Percentiles rank a stretch among this genome's conserved stretches.
These are phyloP conservation scores for Ectemnius lituratus DNA, from an alignment of 2,888 invertebrate genomes.

Conservation along the genomic window DNA sequence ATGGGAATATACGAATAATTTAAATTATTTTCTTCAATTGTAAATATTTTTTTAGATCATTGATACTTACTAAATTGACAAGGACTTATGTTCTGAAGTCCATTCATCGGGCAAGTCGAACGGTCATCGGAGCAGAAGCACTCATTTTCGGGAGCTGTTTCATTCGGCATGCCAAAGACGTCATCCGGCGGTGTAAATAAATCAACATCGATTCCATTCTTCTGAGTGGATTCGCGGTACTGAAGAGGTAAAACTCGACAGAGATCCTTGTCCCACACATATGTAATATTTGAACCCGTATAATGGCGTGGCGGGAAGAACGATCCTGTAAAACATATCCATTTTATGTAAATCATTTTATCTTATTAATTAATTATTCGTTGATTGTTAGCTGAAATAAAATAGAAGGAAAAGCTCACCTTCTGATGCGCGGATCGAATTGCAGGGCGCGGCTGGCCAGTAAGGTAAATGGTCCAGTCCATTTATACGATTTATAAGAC, in stretches of 20 bases:
- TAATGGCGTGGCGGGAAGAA: slow-evolving; percentile 89
- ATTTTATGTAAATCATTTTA: too few species aligned
- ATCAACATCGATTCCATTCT: slow-evolving; percentile 86
- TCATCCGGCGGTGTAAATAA: slow-evolving; percentile 86
- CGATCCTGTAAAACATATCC: slow-evolving; percentile 80
- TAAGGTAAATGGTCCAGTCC: slow-evolving; percentile 87
- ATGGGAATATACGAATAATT: too few species aligned
- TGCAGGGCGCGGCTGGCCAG: slow-evolving; percentile 88
- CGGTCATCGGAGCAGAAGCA: slow-evolving; percentile 87
- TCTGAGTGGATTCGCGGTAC: slow-evolving; percentile 84
- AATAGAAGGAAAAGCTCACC: slow-evolving; percentile 62
- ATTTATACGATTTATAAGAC: slow-evolving; percentile 87
- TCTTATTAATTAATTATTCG: too few species aligned
- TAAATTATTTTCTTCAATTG: too few species aligned
- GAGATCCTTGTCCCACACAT: slow-evolving; percentile 92
- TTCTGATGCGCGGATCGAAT: slow-evolving; percentile 78
- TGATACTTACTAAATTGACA: slow-evolving; percentile 89
- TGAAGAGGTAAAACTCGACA: slow-evolving; percentile 89
- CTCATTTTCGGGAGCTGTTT: slow-evolving; percentile 82
- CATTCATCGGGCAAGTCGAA: slow-evolving; percentile 84
- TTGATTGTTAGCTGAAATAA: background rate
- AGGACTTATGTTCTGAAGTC: slow-evolving; percentile 91
- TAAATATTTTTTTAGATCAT: too few species aligned
- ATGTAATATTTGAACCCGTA: slow-evolving; percentile 82
- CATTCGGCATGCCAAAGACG: slow-evolving; percentile 80